phyloP scores from a whole-genome alignment of 2,888 invertebrate genomes.

The Myopa testacea region DNA sequence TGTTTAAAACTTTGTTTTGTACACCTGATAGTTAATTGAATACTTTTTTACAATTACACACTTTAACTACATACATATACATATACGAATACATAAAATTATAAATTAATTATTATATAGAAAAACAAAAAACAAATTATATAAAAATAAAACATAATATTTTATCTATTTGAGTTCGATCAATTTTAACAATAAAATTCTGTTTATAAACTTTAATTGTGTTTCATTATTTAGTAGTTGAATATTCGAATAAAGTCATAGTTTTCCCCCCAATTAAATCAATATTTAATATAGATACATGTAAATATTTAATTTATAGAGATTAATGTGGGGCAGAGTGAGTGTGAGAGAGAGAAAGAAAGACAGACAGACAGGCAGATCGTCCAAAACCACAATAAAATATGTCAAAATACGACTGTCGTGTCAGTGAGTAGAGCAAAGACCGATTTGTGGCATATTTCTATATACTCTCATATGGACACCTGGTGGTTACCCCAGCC shows the following conservation, averaged over 20 bases:
- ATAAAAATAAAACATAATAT: slow-evolving; percentile 18
- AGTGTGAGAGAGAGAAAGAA: no score
- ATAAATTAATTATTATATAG: slow-evolving; percentile 37
- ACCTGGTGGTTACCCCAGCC: no score
- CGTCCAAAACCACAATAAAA: no score
- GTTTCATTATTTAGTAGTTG: slow-evolving; percentile 12
- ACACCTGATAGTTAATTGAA: slow-evolving; percentile 41
- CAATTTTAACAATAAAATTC: no score
- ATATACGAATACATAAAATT: slow-evolving; percentile 33
- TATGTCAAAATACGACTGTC: no score
- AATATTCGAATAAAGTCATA: no score
- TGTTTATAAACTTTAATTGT: neutral
- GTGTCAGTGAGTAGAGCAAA: no score
- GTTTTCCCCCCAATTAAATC: neutral
- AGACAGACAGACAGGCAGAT: no score
- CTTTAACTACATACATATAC: slow-evolving; percentile 40
- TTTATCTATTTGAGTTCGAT: no score
- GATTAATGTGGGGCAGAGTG: no score
- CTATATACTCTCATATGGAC: no score
- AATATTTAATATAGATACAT: slow-evolving; percentile 13
- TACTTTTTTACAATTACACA: slow-evolving; percentile 40
- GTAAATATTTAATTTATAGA: neutral
- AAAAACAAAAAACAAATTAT: slow-evolving; percentile 34
- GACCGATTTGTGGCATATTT: no score
- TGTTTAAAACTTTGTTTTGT: slow-evolving; percentile 32